Base-by-base conservation (phyloP, 2,888 invertebrate species). In the Drosophila paucipuncta region DNA sequence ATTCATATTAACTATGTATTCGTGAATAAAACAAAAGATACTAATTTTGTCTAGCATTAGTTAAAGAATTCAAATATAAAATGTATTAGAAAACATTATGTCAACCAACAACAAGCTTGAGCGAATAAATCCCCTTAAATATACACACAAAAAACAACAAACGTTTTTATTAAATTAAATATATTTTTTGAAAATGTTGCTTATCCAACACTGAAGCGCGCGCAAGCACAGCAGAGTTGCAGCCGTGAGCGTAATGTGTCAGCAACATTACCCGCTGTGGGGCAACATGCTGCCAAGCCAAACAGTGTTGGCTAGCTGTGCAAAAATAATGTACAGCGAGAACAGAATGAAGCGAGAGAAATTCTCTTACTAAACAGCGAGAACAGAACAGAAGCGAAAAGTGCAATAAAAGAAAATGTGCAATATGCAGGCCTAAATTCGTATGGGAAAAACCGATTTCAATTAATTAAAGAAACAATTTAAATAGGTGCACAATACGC, bases 21-120 rank as follows among this genome's bases (percentile, higher is more conserved):
- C 80, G 63, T 76, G 60, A 76, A 78, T 57, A 65, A 73, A 58
- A 22, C 43, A 58, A 58, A 22, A 68, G 52, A 71, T 60, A 78
- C 71, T 85, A 80, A 82, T 75, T 90, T 82, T 91, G 81, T 76
- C 78, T 89, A 90, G 90, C 85, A 84, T 91, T 85, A 83, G 90
- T 83, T 84, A 80, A 89, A 80, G 58, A 85, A 90, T 85, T 78
- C 70, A 59, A 62, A 68, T 68, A 78, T 67, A 61, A 82, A 76
- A 67, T 84, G 78, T 91, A 84, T 80, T 85, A 78, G 61, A 78
- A 73, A 76, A 78, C 72, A 73, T 64, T 83, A 82, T 90, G 91
- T 90, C 78, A 89, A 89, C 73, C 80, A 77, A 81, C 69, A 89
- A 77, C 59, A 83, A 76, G 85, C 76, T 82, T 83, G 73, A 79